Evolutionary conservation across 2,888 invertebrate species (phyloP), one percentile per base, ranked within the genome.

Genomic region (Himalopsyche kuldschensis): DNA sequence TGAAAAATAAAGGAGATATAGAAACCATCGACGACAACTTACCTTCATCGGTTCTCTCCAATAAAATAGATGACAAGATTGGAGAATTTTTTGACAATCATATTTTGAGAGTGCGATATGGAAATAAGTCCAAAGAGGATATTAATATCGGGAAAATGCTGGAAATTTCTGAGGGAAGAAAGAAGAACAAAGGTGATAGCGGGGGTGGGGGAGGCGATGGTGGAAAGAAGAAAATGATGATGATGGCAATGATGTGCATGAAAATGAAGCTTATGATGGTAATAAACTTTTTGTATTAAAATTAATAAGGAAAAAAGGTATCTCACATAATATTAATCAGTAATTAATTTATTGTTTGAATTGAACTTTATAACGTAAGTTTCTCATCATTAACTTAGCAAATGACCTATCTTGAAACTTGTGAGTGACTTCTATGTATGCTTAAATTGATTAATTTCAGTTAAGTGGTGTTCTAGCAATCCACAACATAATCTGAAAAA

Each of bases 171-270:
- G 90, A 88, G 91, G 91, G 3, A 0, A 89, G 90, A 0, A 91
- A 89, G 0, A 90, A 89, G 0, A 91, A 90, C 0, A 89, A 90
- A 1, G 90, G 89, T 0, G 89, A 88, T 1, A 88, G 88, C 1
- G 88, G 89, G 1, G 89, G 88, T 2, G 90, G 89, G 0, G 90
- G 89, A 0, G 89, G 89, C 0, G 0, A 91, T 91, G 1, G 75
- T 17, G 79, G 35, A 24, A 92, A 92, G 88, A 93, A 93, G 88
- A 93, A 93, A 85, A 93, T 93, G 90, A 93, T 93, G 92, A 93
- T 93, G 93, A 93, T 93, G 92, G 92, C 92, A 10, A 92, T 93
- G 91, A 90, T 93, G 90, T 91, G 92, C 85, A 93, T 93, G 92
- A 91, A 93, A 87, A 93, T 93, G 91, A 93, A 93, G 88, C 89